Base-by-base conservation (phyloP, 2,797 vertebrate species). In the Cryptoblepharus egeriae region DNA sequence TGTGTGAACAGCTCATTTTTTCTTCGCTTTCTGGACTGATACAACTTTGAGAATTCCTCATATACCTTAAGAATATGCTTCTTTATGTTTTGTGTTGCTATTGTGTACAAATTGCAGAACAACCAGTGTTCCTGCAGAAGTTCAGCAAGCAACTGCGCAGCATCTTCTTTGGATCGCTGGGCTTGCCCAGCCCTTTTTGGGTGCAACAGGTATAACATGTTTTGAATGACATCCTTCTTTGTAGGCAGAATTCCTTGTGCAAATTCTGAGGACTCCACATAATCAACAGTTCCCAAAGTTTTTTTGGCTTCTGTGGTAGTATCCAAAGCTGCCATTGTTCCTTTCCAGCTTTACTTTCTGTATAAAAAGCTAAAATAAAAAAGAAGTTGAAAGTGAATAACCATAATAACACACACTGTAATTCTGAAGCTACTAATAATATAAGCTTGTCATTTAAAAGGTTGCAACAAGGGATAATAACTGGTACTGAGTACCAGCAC, bases 31-130 rank as follows among this genome's bases (percentile, higher is more conserved):
- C 92, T 89, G 79, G 93, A 93, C 87, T 93, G 93, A 64, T 93
- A 93, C 82, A 94, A 86, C 24, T 93, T 90, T 71, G 90, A 93
- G 58, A 94, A 94, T 70, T 94, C 93, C 87, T 93, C 92, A 0
- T 94, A 94, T 82, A 92, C 93, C 85, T 92, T 94, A 67, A 94
- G 92, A 65, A 94, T 94, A 45, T 92, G 90, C 83, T 92, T 94
- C 87, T 94, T 94, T 87, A 94, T 93, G 10, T 69, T 93, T 75
- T 93, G 90, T 0, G 92, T 93, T 0, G 90, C 93, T 0, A 93
- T 91, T 80, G 93, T 94, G 74, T 93, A 93, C 79, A 94, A 75
- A 73, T 93, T 94, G 85, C 93, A 94, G 58, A 93, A 73, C 76
- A 92, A 45, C 93, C 93, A 94, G 83, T 94, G 93, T 45, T 93